Evolutionary conservation across 37 sponge, comb jelly and placozoan species (phyloP), one percentile per base, ranked within the genome.

Genomic region (Ephydatia muelleri): DNA sequence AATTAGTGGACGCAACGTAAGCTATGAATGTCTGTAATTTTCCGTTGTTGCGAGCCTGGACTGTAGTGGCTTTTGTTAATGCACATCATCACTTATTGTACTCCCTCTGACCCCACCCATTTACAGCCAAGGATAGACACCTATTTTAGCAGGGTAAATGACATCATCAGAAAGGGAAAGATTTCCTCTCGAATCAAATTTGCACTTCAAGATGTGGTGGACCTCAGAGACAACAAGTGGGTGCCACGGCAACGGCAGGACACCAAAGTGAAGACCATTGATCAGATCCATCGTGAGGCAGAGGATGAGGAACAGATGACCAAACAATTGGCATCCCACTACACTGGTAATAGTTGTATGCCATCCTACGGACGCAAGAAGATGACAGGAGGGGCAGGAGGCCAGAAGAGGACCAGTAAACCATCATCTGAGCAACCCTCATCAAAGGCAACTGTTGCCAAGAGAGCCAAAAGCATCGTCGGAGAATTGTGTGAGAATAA

Each of bases 121-220:
- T 23, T 69, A 11, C 68, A 94, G 95, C 5, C 5, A 29, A 80
- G 77, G 30, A 92, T 95, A n/a, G 84, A 86, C 21, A 23, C 69
- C 29, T 95, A 95, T 74, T 92, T 95, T 38, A 73, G 70, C 19
- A 71, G 92, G 33, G 86, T 95, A 21, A 38, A 73, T 14, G 78
- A 89, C 27, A 87, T 95, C 66, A 95, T 92, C 67, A 81, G 82
- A 37, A 85, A 72, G 40, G 86, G 80, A 65, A 89, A 89, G 77
- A 67, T 95, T 38, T 65, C 82, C 3, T 79, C 87, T 0, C 65
- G 95, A 31, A 78, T 92, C 22, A 74, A 35, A 39, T 95, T 95
- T 82, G 87, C 92, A 88, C 79, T 95, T 39, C 95, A 92, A 57
- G 95, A 95, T 40, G 85, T 95, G 3, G 68, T 81, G 37, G 95